Conservation (phyloP, 2,113 vertebrate genomes). For the Cottus gobio region DNA sequence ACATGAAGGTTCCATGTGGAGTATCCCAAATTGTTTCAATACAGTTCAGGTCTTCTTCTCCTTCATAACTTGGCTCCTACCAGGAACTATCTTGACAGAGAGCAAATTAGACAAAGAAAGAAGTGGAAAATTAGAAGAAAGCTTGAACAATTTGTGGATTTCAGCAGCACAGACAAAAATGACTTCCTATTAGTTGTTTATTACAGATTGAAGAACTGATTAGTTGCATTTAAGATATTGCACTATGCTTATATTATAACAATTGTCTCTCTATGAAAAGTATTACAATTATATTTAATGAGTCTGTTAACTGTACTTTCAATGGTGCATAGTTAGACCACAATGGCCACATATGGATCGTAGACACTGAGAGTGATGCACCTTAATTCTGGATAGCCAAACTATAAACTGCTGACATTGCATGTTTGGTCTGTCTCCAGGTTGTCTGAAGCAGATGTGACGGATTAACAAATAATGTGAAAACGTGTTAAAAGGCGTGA, state of each 20-base stretch:
- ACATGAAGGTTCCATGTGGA: slow-evolving; percentile 62
- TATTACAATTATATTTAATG: not conserved
- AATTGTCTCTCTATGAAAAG: not conserved
- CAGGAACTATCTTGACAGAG: slow-evolving; percentile 8
- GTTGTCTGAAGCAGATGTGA: not conserved
- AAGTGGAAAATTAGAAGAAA: not conserved
- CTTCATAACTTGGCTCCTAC: slow-evolving; percentile 28
- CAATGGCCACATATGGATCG: not conserved
- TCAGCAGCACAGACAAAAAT: not conserved
- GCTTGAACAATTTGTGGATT: not conserved
- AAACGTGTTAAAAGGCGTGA: not conserved
- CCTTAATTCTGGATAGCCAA: not conserved
- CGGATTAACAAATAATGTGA: not conserved
- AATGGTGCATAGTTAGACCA: not conserved
- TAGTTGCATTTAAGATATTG: not conserved
- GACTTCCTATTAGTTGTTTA: not conserved
- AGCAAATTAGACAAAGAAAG: not conserved
- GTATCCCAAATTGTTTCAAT: slow-evolving; percentile 31
- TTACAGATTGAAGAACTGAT: not conserved
- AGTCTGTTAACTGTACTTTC: not conserved
- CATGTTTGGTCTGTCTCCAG: not conserved
- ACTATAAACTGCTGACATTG: not conserved
- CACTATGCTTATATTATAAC: not conserved
- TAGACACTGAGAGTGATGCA: not conserved
- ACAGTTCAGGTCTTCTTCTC: slow-evolving; percentile 34